Base-by-base conservation (phyloP, 2,888 invertebrate species). In the Apotomis betuletana region DNA sequence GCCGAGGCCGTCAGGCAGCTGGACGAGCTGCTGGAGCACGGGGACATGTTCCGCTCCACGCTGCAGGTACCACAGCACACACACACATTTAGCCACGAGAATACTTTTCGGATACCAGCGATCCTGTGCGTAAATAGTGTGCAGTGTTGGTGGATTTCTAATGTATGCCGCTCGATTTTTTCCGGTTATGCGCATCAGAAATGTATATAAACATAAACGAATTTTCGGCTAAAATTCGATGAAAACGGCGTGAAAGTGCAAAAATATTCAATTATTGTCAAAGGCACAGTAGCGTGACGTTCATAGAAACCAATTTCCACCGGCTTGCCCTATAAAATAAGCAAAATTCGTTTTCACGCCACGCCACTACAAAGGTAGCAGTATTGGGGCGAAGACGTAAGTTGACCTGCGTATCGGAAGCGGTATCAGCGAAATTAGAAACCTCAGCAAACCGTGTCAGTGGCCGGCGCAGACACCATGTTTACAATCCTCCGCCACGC, bases 31-130 rank as follows among this genome's bases (percentile, higher is more conserved):
- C 94, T 96, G 83, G 93, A 94, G 67, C 93, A 94, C 77, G 95
- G 96, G 68, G 94, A 95, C 77, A 85, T 96, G 78, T 96, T 96
- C 89, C 93, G 95, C 78, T 94, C 94, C 13, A 95, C 94, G 15
- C 87, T 94, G 80, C 91, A 96, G 96, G 97, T 97, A 94, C 52
- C n/a, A 27, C 27, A 27, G 1, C 15, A 15, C 15, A 0, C 0
- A n/a, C n/a, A n/a, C n/a, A 27, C 27, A 27, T 27, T 2, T 27
- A 27, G 27, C 27, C 27, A 27, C 27, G 27, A 27, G 27, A 27
- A 27, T 2, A 27, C 27, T 27, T 27, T 27, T 2, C 27, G 27
- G 27, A 27, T 27, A 27, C 27, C 27, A 27, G 27, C 27, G 27
- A 27, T 27, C 41, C 6, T 41, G 41, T 41, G 41, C 41, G 5